Percentiles rank a stretch among this genome's conserved stretches.
Evolutionary conservation across 2,113 vertebrate genomes (phyloP).

Genomic region (Gymnarchus niloticus): DNA sequence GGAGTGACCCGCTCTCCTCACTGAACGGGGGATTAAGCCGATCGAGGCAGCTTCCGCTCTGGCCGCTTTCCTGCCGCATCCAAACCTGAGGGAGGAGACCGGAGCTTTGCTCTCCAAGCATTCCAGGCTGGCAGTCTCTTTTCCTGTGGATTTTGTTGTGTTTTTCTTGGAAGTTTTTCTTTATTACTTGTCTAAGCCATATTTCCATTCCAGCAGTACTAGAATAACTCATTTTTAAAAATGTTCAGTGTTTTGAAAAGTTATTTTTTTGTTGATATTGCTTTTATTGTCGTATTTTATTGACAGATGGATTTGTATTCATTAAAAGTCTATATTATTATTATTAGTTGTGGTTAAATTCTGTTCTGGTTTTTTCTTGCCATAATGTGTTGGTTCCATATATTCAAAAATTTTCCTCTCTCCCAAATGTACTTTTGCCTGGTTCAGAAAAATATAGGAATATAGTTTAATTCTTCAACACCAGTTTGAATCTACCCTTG

Average conservation of each 20-base stretch:
- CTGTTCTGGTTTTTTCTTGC: not conserved
- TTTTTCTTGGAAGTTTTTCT: not conserved
- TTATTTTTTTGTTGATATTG: not conserved
- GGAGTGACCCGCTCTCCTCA: not conserved
- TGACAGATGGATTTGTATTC: not conserved
- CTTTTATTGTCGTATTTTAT: not conserved
- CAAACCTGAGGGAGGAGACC: not conserved
- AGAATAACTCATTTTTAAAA: not conserved
- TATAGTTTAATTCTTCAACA: not conserved
- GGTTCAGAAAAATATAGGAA: not conserved
- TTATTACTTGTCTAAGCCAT: not conserved
- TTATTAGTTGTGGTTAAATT: not conserved
- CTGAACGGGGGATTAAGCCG: not conserved
- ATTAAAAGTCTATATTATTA: not conserved
- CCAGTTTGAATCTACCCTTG: too few relatives aligned
- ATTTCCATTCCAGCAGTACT: not conserved
- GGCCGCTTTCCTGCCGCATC: not conserved
- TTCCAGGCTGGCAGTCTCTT: not conserved
- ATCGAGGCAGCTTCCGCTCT: not conserved
- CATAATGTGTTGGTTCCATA: not conserved
- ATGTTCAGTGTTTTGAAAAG: not conserved
- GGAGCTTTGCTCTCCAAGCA: not conserved
- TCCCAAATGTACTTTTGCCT: too few relatives aligned
- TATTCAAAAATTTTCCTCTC: not conserved
- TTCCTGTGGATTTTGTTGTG: not conserved